Evolutionary conservation across 2,113 vertebrate genomes (phyloP).

Genomic region (Probosciger aterrimus): DNA sequence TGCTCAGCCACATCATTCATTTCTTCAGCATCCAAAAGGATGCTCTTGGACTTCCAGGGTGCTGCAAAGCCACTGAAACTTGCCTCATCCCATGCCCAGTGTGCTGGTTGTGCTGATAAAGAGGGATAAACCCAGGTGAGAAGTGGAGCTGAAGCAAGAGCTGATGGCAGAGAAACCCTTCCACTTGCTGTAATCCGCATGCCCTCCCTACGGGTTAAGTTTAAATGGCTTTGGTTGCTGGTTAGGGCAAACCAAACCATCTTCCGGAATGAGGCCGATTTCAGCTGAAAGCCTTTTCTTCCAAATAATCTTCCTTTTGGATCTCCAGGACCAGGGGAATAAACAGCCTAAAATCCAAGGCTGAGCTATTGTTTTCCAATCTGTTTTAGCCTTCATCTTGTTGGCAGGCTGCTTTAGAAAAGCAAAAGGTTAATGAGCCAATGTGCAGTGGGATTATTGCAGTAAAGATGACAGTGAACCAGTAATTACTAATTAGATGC

Average conservation of each 20-base stretch:
- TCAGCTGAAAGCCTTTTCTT: background rate
- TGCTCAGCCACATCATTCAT: background rate
- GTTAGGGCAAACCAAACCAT: background rate
- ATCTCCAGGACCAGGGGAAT: slow-evolving; percentile 70
- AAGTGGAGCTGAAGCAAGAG: background rate
- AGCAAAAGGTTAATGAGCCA: slow-evolving; percentile 86
- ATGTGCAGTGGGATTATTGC: slow-evolving; percentile 76
- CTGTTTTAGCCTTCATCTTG: slow-evolving; percentile 80
- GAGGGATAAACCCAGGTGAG: background rate
- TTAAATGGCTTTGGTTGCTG: background rate
- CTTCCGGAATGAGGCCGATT: background rate
- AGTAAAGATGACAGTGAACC: slow-evolving; percentile 80
- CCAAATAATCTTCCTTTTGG: slow-evolving; percentile 42
- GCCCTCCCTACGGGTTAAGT: background rate
- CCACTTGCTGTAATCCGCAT: background rate
- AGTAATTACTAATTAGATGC: slow-evolving; percentile 84
- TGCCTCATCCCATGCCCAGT: background rate
- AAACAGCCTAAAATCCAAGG: slow-evolving; percentile 68
- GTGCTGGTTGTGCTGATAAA: background rate
- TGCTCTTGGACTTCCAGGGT: background rate
- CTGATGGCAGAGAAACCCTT: background rate
- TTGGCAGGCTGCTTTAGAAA: slow-evolving; percentile 81
- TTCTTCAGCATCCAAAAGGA: background rate
- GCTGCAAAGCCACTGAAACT: background rate
- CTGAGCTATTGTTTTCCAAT: slow-evolving; percentile 78